Evolutionary conservation across 2,888 invertebrate genomes (phyloP), one percentile per base, ranked within the genome.

Genomic region (Parelbella ahira): DNA sequence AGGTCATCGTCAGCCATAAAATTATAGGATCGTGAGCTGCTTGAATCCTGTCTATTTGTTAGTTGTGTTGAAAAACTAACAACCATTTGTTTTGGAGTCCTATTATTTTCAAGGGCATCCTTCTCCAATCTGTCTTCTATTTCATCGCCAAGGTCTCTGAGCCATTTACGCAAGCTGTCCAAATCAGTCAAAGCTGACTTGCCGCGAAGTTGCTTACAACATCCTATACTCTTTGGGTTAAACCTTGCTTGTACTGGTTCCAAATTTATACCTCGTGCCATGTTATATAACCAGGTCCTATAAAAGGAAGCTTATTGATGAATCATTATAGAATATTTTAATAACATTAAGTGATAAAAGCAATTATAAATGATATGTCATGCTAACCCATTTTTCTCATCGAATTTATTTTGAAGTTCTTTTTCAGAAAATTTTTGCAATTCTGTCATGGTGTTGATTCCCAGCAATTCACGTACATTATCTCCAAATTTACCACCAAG

Each of bases 401-500:
- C 96, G 71, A 95, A 95, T 57, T 89, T 89, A 37, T 89, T 80
- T 52, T 92, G 91, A 3, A 98, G 82, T 44, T 94, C 91, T 49
- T 89, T 90, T 64, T 94, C 90, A 0, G 93, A 87, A 66, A 93
- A 94, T 42, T 86, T 87, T 5, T 90, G 74, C 8, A 99, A 77
- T 60, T 99, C 95, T 0, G 91, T 92, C 92, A 99, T 94, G 25
- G 90, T 93, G 38, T 51, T 71, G 37, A 97, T 92, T 37, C 90
- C 89, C 3, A 98, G 84, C 29, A 90, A 86, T 55, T 94, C 92
- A 43, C 91, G 90, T 2, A 98, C 88, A n/a, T 89, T 84, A 51
- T 92, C 90, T 0, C 99, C 99, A 60, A 98, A 93, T 79, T 99
- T 99, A 0, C 98, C 99, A 19, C 99, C 99, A 8, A 99, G 88